Evolutionary conservation across 2,113 vertebrate genomes (phyloP), one percentile per base, ranked within the genome.

Genomic region (Lamprologus lemairii): DNA sequence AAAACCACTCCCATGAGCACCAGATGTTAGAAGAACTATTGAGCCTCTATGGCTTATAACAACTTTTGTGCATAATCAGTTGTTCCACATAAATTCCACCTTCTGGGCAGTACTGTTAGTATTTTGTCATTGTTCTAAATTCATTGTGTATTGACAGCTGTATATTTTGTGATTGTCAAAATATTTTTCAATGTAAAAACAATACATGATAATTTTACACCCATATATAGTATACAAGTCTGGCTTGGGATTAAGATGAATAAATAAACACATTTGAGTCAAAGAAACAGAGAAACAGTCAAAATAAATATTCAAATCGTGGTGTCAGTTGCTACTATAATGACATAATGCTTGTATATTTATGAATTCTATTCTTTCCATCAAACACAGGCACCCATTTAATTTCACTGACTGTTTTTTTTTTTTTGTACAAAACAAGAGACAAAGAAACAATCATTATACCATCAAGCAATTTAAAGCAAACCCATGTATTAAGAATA

Each of bases 21-120:
- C 93, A 92, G 84, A 81, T 89, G 49, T 85, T 54, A 57, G 47
- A 88, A 68, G 53, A 88, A 87, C 63, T 60, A 83, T 87, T 86
- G 78, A 94, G 91, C 90, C 93, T 83, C 40, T 89, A 93, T 94
- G 92, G 93, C 93, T 95, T 94, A 87, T 53, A 85, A 83, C 23
- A 86, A 75, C 19, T 49, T 87, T 58, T 91, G 92, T 94, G 89
- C 88, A 93, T 92, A 92, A 85, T 23, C 23, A 40, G 65, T 88
- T 87, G 87, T 33, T 51, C 26, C 73, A 51, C 17, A 78, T 49
- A 91, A 89, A 92, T 91, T 80, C 75, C 26, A 55, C 23, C 33
- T 82, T 89, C 49, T 83, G 45, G 73, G 83, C 54, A 79, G 23
- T 12, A 73, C 88, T 35, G 33, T 49, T 42, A 23, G 9, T n/a